phyloP scores from a whole-genome alignment of 2,113 vertebrate genomes.

The Chaetodon auriga region DNA sequence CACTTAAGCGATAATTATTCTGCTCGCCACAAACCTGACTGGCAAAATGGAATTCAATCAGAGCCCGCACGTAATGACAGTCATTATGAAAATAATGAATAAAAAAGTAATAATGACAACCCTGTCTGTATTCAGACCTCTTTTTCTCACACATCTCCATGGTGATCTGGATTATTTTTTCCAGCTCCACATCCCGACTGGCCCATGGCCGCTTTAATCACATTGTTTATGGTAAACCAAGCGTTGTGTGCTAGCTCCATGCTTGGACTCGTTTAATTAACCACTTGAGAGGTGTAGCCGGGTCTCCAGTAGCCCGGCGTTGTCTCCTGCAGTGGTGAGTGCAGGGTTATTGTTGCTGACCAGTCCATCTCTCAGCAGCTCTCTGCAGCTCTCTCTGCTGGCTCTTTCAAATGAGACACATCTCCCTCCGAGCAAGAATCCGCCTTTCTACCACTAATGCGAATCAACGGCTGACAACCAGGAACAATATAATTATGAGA shows the following conservation, averaged over 20 bases:
- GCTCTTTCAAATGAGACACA: conserved; percentile 56
- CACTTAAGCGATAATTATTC: conserved; percentile 98
- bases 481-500: conserved; percentile 59
- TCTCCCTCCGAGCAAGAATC: conserved; percentile 32
- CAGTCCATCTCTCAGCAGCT: conserved; percentile 55
- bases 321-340: conserved; percentile 66
- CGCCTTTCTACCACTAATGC: conserved; percentile 45
- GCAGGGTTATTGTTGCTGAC: conserved; percentile 69
- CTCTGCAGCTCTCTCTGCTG: conserved; percentile 31
- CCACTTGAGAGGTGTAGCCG: conserved; percentile 92
- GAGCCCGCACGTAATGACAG: conserved; percentile 94
- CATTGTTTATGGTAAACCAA: conserved; percentile 83
- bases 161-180: conserved; percentile 68
- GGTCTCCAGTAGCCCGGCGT: conserved; percentile 44
- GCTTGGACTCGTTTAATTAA: conserved; percentile 96
- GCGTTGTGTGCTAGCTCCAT: conserved; percentile 91
- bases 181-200: conserved; percentile 56
- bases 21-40: conserved; percentile 94
- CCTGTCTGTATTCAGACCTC: conserved; percentile 94
- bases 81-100: conserved; percentile 92
- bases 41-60: conserved; percentile 97
- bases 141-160: conserved; percentile 82
- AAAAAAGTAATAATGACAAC: conserved; percentile 91
- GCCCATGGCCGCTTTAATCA: conserved; percentile 72
- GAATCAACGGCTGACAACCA: conserved; percentile 45